These are phyloP conservation scores for Gorsachius goisagi DNA, from an alignment of 2,113 vertebrate genomes.

Conservation along the genomic window DNA sequence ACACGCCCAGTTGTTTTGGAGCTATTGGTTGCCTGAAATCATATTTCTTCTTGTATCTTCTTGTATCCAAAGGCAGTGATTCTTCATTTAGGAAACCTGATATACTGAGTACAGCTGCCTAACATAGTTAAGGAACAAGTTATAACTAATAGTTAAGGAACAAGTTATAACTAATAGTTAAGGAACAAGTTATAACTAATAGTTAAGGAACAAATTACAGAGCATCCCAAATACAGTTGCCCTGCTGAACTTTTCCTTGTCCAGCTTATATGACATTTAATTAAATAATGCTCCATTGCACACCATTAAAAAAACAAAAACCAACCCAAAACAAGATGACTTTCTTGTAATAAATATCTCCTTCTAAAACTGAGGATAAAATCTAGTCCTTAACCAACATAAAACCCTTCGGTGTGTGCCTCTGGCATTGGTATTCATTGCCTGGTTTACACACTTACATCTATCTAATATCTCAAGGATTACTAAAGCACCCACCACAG, in stretches of 20 bases:
- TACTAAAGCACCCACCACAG: neutral
- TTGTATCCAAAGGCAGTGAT: neutral
- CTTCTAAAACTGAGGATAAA: neutral
- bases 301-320: slow-evolving; percentile 8
- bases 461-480: neutral
- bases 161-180: slow-evolving; percentile 20
- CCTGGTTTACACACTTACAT: neutral
- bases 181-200: slow-evolving; percentile 25
- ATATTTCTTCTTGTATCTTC: neutral
- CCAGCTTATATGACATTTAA: slow-evolving; percentile 41
- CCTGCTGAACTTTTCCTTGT: neutral
- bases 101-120: neutral
- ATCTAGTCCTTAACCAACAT: neutral
- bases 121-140: slow-evolving; percentile 49
- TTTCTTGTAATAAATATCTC: neutral
- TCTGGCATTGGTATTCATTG: neutral
- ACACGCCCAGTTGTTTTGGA: neutral
- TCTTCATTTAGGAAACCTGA: slow-evolving; percentile 33
- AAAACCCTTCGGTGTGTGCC: neutral
- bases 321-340: neutral
- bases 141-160: slow-evolving; percentile 31
- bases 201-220: slow-evolving; percentile 51
- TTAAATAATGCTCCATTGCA: slow-evolving; percentile 62
- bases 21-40: neutral
- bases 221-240: neutral